Evolutionary conservation across 1,140 invertebrate species (phyloP), one percentile per base, ranked within the genome.

Genomic region (Cherax quadricarinatus): DNA sequence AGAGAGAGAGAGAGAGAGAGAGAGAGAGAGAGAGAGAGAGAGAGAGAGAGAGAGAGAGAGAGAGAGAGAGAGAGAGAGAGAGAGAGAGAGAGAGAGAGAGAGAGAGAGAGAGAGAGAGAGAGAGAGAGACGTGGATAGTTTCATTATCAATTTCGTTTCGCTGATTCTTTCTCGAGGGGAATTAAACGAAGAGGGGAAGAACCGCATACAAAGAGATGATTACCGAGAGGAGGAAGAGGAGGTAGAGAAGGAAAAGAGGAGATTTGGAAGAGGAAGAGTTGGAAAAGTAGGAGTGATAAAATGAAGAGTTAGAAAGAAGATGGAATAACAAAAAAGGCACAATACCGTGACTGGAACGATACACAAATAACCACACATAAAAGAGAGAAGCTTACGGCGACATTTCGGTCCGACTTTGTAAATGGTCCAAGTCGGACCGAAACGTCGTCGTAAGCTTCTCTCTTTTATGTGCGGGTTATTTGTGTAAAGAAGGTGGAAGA

Each of bases 131-230:
- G 5, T 9, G 24, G 18, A 24, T 30, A 14, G 60, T 70, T 85
- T 62, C 83, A 85, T 85, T 85, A 85, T 85, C 83, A 66, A 85
- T 85, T 66, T 85, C 60, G 24, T 70, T 66, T 70, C 24, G 6
- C 18, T 21, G 18, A n/a, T 21, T 66, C 21, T 85, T 49, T 83
- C 60, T 70, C 12, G n/a, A 70, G 60, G 53, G 53, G 53, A 70
- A 85, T 48, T 70, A 85, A 85, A 85, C 30, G 60, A 70, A 85
- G 62, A 85, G 83, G 82, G 83, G 62, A 85, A 70, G 30, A 12
- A 30, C n/a, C 73, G 84, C 24, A 51, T 51, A 48, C 10, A n/a
- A 48, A 73, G 84, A 48, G 84, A 86, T n/a, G 30, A 48, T 30
- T 41, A 86, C 51, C 5, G 10, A 70, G 24, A 14, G 62, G 24